Evolutionary conservation across 2,797 vertebrate species (phyloP).

Genomic region (Centroberyx gerrardi): DNA sequence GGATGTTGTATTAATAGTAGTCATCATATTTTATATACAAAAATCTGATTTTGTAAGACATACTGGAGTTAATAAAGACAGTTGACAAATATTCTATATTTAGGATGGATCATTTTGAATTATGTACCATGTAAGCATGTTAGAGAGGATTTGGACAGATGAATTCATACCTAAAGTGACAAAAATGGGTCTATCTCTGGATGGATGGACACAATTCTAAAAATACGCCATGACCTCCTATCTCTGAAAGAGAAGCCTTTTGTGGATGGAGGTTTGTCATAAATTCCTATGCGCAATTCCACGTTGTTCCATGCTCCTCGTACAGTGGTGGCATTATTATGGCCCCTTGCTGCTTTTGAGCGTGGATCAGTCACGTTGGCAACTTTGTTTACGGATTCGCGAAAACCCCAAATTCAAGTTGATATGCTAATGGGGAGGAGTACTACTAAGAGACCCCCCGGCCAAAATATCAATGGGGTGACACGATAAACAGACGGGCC

Average conservation of each 20-base stretch:
- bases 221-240: constrained; percentile 71
- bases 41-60: too few species aligned
- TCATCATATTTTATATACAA: too few species aligned
- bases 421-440: constrained; percentile 64
- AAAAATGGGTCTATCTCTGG: constrained; percentile 43
- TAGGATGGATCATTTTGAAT: not conserved
- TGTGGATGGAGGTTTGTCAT: constrained; percentile 71
- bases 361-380: constrained; percentile 41
- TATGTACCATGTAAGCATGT: constrained; percentile 63
- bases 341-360: constrained; percentile 7
- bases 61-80: too few species aligned
- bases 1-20: too few species aligned
- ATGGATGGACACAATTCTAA: constrained; percentile 60
- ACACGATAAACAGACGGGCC: constrained; percentile 67
- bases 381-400: constrained; percentile 68
- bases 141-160: constrained; percentile 26
- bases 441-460: constrained; percentile 41
- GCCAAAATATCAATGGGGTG: constrained; percentile 52
- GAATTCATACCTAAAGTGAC: constrained; percentile 34
- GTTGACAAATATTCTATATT: not conserved
- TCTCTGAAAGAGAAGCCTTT: constrained; percentile 63
- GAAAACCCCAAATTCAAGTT: constrained; percentile 39
- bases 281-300: constrained; percentile 74
- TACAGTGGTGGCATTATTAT: constrained; percentile 78
- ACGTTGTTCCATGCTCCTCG: constrained; percentile 55